phyloP scores from a whole-genome alignment of 1,140 invertebrate genomes.

The Diabrotica virgifera region DNA sequence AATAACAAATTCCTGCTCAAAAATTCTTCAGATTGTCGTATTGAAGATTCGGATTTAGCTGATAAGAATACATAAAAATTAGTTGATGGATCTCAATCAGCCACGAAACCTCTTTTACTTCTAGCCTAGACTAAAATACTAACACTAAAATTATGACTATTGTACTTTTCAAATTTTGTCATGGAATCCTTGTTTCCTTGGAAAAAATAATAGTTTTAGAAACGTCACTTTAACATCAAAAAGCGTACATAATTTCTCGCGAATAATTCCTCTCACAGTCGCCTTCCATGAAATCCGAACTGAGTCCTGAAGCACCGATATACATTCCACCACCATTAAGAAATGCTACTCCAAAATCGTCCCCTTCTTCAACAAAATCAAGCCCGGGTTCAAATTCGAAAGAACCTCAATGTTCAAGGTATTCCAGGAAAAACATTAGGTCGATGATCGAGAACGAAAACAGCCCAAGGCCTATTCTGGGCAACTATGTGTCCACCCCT shows the following conservation, averaged over 20 bases:
- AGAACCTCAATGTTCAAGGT: constrained; percentile 37
- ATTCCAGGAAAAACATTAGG: constrained; percentile 39
- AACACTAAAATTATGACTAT: too few species aligned
- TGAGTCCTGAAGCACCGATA: constrained; percentile 36
- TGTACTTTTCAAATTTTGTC: too few species aligned
- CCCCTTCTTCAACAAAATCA: constrained; percentile 8
- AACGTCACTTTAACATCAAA: constrained; percentile 14
- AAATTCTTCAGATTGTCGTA: too few species aligned
- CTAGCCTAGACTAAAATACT: too few species aligned
- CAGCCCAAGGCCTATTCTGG: constrained; percentile 40
- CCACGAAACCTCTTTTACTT: too few species aligned
- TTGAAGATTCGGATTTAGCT: too few species aligned
- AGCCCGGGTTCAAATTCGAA: constrained; percentile 3
- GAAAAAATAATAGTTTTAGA: background rate
- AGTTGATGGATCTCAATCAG: too few species aligned
- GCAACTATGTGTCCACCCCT: constrained; percentile 36
- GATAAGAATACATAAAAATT: too few species aligned
- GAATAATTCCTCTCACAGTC: background rate
- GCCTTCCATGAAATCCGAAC: constrained; percentile 25
- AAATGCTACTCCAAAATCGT: constrained; percentile 16
- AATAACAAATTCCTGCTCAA: too few species aligned
- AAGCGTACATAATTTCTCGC: background rate
- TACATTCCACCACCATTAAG: constrained; percentile 30
- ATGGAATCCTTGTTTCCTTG: too few species aligned
- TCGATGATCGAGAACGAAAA: constrained; percentile 17